Conservation (phyloP, 2,888 invertebrate species). For the Caenorhabditis plicata region DNA sequence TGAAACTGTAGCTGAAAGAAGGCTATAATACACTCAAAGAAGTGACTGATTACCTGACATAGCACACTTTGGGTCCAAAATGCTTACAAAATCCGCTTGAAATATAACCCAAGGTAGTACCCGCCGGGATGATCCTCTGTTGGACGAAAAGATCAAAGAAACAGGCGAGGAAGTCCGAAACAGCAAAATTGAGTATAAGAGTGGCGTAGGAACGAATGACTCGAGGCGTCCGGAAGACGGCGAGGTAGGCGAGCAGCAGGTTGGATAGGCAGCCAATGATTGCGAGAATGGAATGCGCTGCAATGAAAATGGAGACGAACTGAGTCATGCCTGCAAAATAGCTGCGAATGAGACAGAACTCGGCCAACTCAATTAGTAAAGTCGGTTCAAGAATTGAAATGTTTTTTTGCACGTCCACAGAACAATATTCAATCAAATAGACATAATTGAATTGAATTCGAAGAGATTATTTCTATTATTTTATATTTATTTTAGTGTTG, state of each 20-base stretch:
- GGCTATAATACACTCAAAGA: too few relatives aligned
- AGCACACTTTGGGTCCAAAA: not conserved
- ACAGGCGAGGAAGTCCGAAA: conserved; percentile 15
- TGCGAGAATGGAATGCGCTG: not conserved
- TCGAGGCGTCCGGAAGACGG: conserved; percentile 6
- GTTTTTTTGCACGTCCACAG: too few relatives aligned
- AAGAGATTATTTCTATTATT: too few relatives aligned
- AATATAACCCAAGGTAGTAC: not conserved
- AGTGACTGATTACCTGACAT: conserved; percentile 5
- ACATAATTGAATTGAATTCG: too few relatives aligned
- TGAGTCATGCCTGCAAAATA: too few relatives aligned
- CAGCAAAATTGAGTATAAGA: conserved; percentile 16
- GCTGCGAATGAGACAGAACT: too few relatives aligned
- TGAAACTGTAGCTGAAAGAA: conserved; percentile 2
- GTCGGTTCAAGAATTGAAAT: too few relatives aligned
- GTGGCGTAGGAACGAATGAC: conserved; percentile 9
- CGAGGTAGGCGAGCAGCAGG: conserved; percentile 5
- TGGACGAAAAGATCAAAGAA: conserved; percentile 16
- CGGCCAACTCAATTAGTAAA: too few relatives aligned
- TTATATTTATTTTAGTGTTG: too few relatives aligned
- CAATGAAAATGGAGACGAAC: too few relatives aligned
- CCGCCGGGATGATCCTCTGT: conserved; percentile 6
- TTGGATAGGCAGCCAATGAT: conserved; percentile 2
- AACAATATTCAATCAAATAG: too few relatives aligned
- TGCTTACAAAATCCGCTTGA: conserved; percentile 2